These are phyloP conservation scores for Gila robusta DNA, from an alignment of 2,797 vertebrate species.

Conservation along the genomic window DNA sequence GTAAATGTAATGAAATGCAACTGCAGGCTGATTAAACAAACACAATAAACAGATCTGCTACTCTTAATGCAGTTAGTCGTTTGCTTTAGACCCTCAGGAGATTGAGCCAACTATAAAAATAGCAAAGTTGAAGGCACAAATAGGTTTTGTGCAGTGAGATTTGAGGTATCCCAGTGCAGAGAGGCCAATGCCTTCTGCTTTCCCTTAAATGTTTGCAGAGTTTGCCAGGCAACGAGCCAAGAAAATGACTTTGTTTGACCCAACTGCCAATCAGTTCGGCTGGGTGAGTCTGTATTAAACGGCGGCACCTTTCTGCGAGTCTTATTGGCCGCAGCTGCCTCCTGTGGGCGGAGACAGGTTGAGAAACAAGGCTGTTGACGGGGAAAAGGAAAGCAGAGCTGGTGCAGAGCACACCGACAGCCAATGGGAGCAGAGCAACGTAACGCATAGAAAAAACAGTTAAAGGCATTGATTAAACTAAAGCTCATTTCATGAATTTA, in stretches of 20 bases:
- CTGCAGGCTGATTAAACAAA: constrained; percentile 14
- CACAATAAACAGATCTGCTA: constrained; percentile 10
- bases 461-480: constrained; percentile 45
- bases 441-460: constrained; percentile 17
- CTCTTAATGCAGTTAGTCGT: constrained; percentile 27
- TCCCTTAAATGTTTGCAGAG: constrained; percentile 87
- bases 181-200: constrained; percentile 73
- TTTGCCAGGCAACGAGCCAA: constrained; percentile 88
- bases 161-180: constrained; percentile 57
- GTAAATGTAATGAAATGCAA: constrained; percentile 17
- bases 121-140: constrained; percentile 77
- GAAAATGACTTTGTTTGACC: constrained; percentile 93
- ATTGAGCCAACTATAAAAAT: constrained; percentile 25
- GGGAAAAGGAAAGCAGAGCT: constrained; percentile 68
- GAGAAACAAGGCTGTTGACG: constrained; percentile 80
- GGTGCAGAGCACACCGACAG: constrained; percentile 45
- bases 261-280: constrained; percentile 94
- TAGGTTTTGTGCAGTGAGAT: constrained; percentile 67
- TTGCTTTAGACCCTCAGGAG: constrained; percentile 43
- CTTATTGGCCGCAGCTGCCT: constrained; percentile 92
- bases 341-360: constrained; percentile 77
- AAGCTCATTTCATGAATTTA: constrained; percentile 38
- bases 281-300: constrained; percentile 96
- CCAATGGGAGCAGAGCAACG: constrained; percentile 47
- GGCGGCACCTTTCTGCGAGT: constrained; percentile 85